Evolutionary conservation across 2,888 invertebrate species (phyloP).

Genomic region (Falcaria lacertinaria): DNA sequence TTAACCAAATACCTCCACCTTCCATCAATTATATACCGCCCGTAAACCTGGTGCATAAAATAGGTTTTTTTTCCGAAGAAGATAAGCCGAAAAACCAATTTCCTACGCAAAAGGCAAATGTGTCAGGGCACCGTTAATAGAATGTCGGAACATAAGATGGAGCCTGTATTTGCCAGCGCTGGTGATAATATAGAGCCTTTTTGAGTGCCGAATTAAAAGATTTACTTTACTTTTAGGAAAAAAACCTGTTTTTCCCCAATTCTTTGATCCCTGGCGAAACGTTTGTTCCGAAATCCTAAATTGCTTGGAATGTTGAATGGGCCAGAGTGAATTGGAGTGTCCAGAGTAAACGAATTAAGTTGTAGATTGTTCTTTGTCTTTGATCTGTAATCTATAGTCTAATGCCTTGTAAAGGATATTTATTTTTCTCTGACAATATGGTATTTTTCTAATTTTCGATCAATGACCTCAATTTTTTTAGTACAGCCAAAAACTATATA

Average conservation of each 20-base stretch:
- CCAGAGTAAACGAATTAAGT: background rate
- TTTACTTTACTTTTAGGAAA: constrained; percentile 24
- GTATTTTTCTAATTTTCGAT: no score
- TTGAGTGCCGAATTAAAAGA: constrained; percentile 35
- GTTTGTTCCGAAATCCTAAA: background rate
- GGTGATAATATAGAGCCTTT: constrained; percentile 33
- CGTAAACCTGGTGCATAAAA: constrained; percentile 28
- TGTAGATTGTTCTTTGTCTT: background rate
- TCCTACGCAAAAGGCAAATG: constrained; percentile 49
- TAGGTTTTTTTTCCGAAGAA: constrained; percentile 30
- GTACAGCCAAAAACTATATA: no score
- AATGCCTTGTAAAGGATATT: no score
- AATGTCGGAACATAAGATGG: constrained; percentile 43
- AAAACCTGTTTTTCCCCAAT: constrained; percentile 3
- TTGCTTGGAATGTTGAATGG: background rate
- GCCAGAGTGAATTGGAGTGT: background rate
- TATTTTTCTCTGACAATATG: no score
- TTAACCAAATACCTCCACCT: constrained; percentile 11
- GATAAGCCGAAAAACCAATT: constrained; percentile 52
- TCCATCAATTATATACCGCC: constrained; percentile 20
- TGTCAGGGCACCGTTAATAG: constrained; percentile 49
- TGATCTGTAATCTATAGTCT: background rate
- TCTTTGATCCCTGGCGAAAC: background rate
- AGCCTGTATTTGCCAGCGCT: constrained; percentile 36
- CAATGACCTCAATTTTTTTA: no score